Base-by-base conservation (phyloP, 1,140 invertebrate species). In the Heliconius hermathena region DNA sequence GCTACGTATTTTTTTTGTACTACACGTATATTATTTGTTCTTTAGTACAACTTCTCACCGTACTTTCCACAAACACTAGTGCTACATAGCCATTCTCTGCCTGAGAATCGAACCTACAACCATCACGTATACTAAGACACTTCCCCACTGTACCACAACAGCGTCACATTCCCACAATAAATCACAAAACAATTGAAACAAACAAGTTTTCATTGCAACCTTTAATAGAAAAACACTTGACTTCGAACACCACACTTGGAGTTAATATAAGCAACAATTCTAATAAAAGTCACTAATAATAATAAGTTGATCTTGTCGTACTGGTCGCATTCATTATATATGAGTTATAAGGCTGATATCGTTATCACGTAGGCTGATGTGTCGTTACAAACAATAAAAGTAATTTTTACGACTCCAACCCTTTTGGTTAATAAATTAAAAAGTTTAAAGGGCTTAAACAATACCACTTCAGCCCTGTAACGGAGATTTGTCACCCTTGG, bases 381-480 rank as follows among this genome's bases (percentile, higher is more conserved):
- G 91, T 92, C 92, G 91, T 93, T 93, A 91, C 86, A 87, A 87
- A 94, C 91, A 93, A 94, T 92, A 94, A 93, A 94, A 91, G 90
- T 94, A 92, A 93, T 94, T 94, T 93, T 94, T 94, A 94, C 89
- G 90, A 92, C 88, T 91, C 84, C 84, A 90, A 90, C 90, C 91
- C 91, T 88, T 85, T 87, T 81, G 84, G 89, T 90, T 92, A 91
- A 94, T 93, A 93, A 93, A 94, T 93, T 92, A 90, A 89, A 92
- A 91, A 93, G 89, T 90, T 90, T 86, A 87, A 83, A 86, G 84
- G 86, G 85, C 82, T 86, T 90, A 91, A 90, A 94, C 92, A 94
- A 94, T 89, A 81, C 81, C 85, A 91, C 87, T 92, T 91, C 86
- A 90, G 26, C 87, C 88, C 86, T 82, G 82, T 80, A 78, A 84